phyloP scores from a whole-genome alignment of 1,140 invertebrate species.

The Drosophila carrolli region DNA sequence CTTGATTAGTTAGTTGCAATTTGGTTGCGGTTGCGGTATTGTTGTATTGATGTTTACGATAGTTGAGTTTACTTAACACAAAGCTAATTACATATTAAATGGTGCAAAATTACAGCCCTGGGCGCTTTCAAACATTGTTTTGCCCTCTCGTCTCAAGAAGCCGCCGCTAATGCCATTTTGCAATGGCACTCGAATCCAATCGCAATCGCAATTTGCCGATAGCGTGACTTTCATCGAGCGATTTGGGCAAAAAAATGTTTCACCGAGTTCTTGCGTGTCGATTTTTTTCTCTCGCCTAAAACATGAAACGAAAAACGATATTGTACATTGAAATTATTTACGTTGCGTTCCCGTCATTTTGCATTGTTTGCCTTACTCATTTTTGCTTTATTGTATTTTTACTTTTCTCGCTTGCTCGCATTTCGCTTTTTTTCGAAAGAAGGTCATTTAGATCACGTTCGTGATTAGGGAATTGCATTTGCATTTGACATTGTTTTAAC shows the following conservation, averaged over 20 bases:
- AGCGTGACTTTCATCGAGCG: constrained; percentile 74
- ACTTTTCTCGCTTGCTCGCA: constrained; percentile 36
- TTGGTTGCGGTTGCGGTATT: constrained; percentile 48
- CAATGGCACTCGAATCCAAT: constrained; percentile 10
- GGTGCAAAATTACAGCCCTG: constrained; percentile 84
- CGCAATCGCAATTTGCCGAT: constrained; percentile 30
- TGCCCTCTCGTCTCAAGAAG: constrained; percentile 76
- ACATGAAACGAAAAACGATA: constrained; percentile 48
- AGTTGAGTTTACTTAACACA: constrained; percentile 81
- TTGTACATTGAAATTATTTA: constrained; percentile 62
- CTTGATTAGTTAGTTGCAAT: constrained; percentile 61
- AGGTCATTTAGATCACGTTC: constrained; percentile 70
- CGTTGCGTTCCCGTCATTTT: constrained; percentile 46
- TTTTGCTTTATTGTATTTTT: constrained; percentile 14
- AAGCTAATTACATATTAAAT: constrained; percentile 84
- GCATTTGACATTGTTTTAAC: constrained; percentile 57
- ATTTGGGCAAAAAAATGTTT: constrained; percentile 83
- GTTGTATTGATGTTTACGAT: constrained; percentile 64
- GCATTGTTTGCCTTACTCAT: constrained; percentile 32
- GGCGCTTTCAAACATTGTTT: constrained; percentile 83
- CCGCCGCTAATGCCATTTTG: constrained; percentile 5
- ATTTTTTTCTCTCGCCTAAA: constrained; percentile 83
- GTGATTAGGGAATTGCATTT: constrained; percentile 69
- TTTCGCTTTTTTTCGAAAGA: constrained; percentile 49
- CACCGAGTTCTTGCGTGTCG: constrained; percentile 84